These are phyloP conservation scores for Paragorgia papillata DNA, from an alignment of 92 coral and sea anemone species.

Conservation along the genomic window DNA sequence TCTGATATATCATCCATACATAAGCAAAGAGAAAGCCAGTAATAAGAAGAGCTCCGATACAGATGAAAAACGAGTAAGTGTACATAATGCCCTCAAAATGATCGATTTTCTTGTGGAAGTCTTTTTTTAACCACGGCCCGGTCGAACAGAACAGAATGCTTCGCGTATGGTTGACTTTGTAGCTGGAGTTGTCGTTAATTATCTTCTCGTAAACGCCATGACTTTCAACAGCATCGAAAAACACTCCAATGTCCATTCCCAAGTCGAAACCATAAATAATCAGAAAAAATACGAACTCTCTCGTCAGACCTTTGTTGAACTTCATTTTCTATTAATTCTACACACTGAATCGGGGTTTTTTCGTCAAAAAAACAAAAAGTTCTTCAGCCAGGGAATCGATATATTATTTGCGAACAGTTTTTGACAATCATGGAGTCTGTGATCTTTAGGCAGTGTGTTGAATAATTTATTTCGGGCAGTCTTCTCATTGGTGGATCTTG, in stretches of 20 bases:
- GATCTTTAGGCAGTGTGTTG: constrained; percentile 18
- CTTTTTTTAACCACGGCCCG: constrained; percentile 73
- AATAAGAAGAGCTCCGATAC: constrained; percentile 58
- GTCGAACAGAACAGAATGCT: constrained; percentile 62
- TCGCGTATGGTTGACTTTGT: constrained; percentile 52
- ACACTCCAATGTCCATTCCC: constrained; percentile 65
- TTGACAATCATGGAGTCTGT: not conserved
- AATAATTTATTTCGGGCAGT: constrained; percentile 29
- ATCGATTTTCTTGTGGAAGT: constrained; percentile 56
- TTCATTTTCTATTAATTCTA: constrained; percentile 43
- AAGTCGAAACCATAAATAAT: constrained; percentile 67
- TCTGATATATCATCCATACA: constrained; percentile 58
- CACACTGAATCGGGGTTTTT: not conserved
- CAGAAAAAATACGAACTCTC: constrained; percentile 62
- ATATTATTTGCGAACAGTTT: too few species aligned
- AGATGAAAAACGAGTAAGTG: constrained; percentile 62
- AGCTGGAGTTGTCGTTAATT: not conserved
- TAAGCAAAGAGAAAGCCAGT: constrained; percentile 51
- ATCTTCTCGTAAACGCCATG: constrained; percentile 54
- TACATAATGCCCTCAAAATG: constrained; percentile 60
- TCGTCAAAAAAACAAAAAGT: not conserved
- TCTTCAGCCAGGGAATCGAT: too few species aligned
- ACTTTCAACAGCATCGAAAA: constrained; percentile 63
- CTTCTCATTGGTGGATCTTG: not conserved
- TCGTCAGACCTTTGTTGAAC: constrained; percentile 47